These are phyloP conservation scores for Sitobion miscanthi DNA, from an alignment of 1,140 invertebrate genomes.

Conservation along the genomic window DNA sequence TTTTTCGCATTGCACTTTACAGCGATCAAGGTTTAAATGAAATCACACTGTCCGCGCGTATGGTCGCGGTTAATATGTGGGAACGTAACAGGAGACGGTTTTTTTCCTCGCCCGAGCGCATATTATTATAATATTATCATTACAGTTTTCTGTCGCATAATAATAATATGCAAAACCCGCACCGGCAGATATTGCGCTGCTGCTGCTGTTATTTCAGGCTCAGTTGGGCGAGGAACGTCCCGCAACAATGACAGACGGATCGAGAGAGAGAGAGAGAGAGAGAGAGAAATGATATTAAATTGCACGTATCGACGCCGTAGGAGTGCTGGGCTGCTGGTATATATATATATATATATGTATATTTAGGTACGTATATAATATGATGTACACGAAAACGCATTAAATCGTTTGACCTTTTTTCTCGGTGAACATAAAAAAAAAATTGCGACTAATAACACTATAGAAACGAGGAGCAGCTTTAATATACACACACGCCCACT, in stretches of 20 bases:
- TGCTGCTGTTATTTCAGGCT: not conserved
- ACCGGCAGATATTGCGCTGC: not conserved
- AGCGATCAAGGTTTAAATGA: not conserved
- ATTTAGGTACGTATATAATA: not conserved
- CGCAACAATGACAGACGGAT: not conserved
- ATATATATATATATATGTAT: not conserved
- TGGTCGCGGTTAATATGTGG: not conserved
- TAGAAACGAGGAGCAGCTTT: not conserved
- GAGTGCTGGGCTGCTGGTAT: not conserved
- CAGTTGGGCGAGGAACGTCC: not conserved
- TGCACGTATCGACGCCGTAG: constrained; percentile 9
- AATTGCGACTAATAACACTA: constrained; percentile 12
- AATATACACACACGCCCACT: not conserved
- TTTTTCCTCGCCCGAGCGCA: not conserved
- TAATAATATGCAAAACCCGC: not conserved
- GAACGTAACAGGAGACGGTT: not conserved
- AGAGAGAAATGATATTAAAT: not conserved
- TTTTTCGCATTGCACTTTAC: not conserved
- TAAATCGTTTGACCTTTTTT: constrained; percentile 39
- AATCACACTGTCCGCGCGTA: not conserved
- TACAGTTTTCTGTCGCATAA: not conserved
- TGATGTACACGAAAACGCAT: not conserved
- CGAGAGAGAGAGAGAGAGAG: no score
- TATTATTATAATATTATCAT: not conserved
- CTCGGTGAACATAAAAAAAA: not conserved